Percentiles rank a stretch among this genome's conserved stretches.
phyloP scores from a whole-genome alignment of 35 echinoderm and acorn worm species.

The Strongylocentrotus purpuratus region DNA sequence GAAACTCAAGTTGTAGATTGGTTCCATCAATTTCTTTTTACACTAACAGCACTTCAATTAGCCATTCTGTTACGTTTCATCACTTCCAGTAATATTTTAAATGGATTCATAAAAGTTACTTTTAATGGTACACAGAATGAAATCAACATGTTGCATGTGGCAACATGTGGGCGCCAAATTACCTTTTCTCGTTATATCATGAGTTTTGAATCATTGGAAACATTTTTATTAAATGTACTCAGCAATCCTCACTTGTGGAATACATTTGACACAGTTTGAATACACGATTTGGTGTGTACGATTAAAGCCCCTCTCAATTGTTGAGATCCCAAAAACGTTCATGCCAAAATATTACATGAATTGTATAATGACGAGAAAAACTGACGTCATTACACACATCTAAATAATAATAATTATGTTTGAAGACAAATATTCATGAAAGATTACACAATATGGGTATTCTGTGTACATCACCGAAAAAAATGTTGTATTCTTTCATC shows the following conservation, averaged over 20 bases:
- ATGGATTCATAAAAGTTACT: neutral
- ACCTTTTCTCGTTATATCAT: neutral
- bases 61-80: neutral
- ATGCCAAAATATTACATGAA: no score
- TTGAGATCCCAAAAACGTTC: no score
- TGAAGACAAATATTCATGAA: no score
- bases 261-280: constrained; percentile 14
- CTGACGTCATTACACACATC: no score
- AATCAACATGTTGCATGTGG: neutral
- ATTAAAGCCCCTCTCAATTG: neutral
- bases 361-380: no score
- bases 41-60: neutral
- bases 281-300: no score
- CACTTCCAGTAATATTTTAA: constrained; percentile 4
- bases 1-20: constrained; percentile 28
- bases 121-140: constrained; percentile 3
- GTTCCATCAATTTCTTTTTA: neutral
- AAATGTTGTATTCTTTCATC: no score
- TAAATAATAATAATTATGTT: no score
- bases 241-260: neutral
- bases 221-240: constrained; percentile 8
- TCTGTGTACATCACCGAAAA: no score
- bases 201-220: neutral
- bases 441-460: no score
- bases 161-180: constrained; percentile 12